These are phyloP conservation scores for Tapirus indicus DNA, from an alignment of 2,797 vertebrate genomes.

Conservation along the genomic window DNA sequence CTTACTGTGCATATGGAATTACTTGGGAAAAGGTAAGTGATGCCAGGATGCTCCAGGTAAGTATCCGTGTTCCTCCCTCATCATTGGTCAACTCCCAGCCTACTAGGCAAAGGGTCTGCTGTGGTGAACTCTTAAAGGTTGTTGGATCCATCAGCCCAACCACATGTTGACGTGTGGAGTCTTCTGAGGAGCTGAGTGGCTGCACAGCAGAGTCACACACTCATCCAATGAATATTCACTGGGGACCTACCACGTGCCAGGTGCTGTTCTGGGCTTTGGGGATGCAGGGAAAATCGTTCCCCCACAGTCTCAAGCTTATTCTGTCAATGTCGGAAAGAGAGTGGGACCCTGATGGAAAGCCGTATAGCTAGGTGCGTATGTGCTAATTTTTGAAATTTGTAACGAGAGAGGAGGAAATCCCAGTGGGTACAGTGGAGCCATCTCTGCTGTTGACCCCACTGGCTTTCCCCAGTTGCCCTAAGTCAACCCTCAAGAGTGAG, in stretches of 20 bases:
- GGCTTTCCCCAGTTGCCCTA: not conserved
- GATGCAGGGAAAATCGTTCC: not conserved
- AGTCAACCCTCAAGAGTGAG: accelerated
- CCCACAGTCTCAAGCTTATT: accelerated
- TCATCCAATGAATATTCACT: too few species aligned
- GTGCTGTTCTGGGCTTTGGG: not conserved
- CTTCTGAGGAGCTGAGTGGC: not conserved
- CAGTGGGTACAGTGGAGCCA: not conserved
- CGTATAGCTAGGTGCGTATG: not conserved
- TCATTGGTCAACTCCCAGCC: not conserved
- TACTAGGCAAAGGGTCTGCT: not conserved
- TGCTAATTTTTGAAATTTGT: not conserved
- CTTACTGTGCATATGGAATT: too few species aligned
- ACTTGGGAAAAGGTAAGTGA: not conserved
- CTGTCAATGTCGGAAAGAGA: not conserved
- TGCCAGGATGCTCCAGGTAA: too few species aligned
- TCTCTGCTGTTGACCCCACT: not conserved
- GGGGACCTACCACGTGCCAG: accelerated
- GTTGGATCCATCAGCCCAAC: not conserved
- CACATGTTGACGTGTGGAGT: accelerated
- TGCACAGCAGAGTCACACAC: too few species aligned
- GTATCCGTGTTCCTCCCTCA: too few species aligned
- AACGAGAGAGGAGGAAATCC: not conserved
- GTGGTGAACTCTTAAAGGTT: not conserved
- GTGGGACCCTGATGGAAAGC: not conserved